phyloP scores from a whole-genome alignment of 2,113 vertebrate genomes.

The Amphilophus citrinellus region DNA sequence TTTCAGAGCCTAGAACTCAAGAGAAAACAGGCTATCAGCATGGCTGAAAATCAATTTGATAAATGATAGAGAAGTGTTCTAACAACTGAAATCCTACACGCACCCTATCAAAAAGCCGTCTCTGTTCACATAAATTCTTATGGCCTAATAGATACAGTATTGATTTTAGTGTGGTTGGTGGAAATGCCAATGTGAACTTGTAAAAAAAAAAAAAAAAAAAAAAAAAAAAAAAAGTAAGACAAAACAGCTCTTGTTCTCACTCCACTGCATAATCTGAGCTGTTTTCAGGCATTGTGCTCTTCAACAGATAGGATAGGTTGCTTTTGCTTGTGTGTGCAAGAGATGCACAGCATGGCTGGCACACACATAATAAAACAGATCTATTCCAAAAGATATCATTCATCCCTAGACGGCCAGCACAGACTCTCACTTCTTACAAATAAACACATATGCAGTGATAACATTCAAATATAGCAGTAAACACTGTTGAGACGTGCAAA shows the following conservation, averaged over 20 bases:
- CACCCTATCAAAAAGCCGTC: constrained; percentile 7
- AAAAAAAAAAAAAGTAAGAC: constrained; percentile 24
- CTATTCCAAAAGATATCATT: constrained; percentile 60
- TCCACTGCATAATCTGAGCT: constrained; percentile 57
- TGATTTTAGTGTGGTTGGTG: constrained; percentile 61
- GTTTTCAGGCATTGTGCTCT: constrained; percentile 56
- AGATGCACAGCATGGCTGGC: constrained; percentile 63
- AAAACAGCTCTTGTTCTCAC: constrained; percentile 52
- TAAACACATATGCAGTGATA: constrained; percentile 44
- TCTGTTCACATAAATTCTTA: constrained; percentile 29
- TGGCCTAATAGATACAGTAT: constrained; percentile 47
- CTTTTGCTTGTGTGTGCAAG: constrained; percentile 48
- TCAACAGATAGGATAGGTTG: constrained; percentile 57
- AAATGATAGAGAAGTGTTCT: constrained; percentile 50
- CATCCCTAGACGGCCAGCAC: constrained; percentile 56
- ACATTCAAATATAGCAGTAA: neutral
- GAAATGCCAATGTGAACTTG: constrained; percentile 49
- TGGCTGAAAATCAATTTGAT: constrained; percentile 56
- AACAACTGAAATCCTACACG: constrained; percentile 45
- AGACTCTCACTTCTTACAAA: constrained; percentile 49
- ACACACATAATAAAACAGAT: constrained; percentile 66
- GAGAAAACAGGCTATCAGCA: constrained; percentile 18
- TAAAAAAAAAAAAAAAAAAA: too few species aligned
- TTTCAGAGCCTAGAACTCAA: constrained; percentile 22
- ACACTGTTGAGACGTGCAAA: constrained; percentile 24